Conservation (phyloP, 2,797 vertebrate species). For the Salarias fasciatus region DNA sequence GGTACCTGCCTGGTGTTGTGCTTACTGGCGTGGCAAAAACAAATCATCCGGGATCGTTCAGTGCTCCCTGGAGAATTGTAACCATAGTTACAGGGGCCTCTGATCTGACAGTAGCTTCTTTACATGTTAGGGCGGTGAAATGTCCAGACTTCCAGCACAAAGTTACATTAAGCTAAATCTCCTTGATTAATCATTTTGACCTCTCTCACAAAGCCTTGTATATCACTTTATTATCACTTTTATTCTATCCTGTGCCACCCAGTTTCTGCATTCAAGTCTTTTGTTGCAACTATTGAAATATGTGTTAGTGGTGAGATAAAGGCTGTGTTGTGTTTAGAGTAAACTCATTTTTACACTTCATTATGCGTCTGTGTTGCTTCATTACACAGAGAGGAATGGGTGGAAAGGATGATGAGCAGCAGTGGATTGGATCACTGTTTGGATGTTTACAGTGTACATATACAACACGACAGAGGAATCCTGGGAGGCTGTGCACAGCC, state of each 20-base stretch:
- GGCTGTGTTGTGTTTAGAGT: neutral
- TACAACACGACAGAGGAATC: conserved; percentile 34
- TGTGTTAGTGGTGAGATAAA: too few species aligned
- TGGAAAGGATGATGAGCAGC: conserved; percentile 16
- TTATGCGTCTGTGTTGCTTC: neutral
- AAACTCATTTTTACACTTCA: neutral
- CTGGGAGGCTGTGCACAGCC: conserved; percentile 17
- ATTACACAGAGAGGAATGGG: conserved; percentile 4
- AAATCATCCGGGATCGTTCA: conserved; percentile 37
- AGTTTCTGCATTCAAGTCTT: too few species aligned
- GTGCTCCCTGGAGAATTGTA: conserved; percentile 34
- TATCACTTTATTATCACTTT: too few species aligned
- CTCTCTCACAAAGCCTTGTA: too few species aligned
- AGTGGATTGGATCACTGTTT: conserved; percentile 21
- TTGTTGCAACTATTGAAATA: too few species aligned
- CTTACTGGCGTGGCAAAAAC: conserved; percentile 1
- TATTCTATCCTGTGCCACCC: too few species aligned
- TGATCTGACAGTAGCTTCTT: conserved; percentile 45
- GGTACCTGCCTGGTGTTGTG: neutral
- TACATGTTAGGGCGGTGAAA: conserved; percentile 29
- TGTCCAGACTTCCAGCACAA: neutral
- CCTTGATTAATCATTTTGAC: too few species aligned
- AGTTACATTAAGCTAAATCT: too few species aligned
- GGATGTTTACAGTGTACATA: conserved; percentile 66
- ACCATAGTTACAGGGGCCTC: conserved; percentile 44